phyloP scores from a whole-genome alignment of 1,140 invertebrate species.

The Oppia nitens region DNA sequence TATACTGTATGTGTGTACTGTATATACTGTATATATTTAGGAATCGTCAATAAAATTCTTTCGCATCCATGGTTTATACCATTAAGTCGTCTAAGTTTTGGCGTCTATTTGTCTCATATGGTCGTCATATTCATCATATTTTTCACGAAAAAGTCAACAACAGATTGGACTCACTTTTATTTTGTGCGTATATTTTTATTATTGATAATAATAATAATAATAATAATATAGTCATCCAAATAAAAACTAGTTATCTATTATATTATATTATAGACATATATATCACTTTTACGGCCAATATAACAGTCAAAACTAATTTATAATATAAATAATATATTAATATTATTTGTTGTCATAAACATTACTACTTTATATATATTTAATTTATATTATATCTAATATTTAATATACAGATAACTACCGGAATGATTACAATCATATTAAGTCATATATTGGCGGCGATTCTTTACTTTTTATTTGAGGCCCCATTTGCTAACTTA shows the following conservation, averaged over 20 bases:
- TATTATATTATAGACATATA: too few relatives aligned
- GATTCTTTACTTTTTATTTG: background rate
- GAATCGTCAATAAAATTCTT: background rate
- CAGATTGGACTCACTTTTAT: background rate
- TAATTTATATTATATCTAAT: too few relatives aligned
- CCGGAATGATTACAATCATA: too few relatives aligned
- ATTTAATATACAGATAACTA: too few relatives aligned
- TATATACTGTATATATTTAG: too few relatives aligned
- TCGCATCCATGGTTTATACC: conserved; percentile 25
- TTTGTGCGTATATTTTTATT: background rate
- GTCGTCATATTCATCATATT: background rate
- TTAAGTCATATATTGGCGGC: background rate
- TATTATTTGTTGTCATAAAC: too few relatives aligned
- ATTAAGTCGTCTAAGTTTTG: conserved; percentile 28
- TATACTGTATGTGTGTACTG: background rate
- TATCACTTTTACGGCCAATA: too few relatives aligned
- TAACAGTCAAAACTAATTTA: too few relatives aligned
- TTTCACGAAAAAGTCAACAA: background rate
- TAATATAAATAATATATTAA: too few relatives aligned
- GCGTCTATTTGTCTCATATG: conserved; percentile 29
- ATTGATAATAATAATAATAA: background rate
- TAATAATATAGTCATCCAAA: too few relatives aligned
- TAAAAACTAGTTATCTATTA: too few relatives aligned
- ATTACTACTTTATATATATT: too few relatives aligned
- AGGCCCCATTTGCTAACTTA: background rate